These are phyloP conservation scores for Lipotes vexillifer DNA, from an alignment of 2,113 vertebrate genomes.

Conservation along the genomic window DNA sequence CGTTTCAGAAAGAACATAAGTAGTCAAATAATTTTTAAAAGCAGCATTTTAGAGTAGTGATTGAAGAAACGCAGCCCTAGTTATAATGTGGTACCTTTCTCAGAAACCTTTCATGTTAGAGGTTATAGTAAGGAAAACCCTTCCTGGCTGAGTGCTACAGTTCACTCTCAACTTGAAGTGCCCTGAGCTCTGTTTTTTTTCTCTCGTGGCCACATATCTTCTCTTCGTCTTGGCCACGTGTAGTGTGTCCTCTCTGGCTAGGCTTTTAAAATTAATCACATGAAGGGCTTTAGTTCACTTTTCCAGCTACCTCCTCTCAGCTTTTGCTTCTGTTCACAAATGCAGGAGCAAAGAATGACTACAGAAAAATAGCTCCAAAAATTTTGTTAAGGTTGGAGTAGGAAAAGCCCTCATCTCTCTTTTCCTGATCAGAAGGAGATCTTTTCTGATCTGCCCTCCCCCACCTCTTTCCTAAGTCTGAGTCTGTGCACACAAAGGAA, in stretches of 20 bases:
- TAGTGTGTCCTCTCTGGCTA: not conserved
- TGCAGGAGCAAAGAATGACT: not conserved
- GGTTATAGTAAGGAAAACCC: not conserved
- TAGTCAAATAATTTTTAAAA: not conserved
- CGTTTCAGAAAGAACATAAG: not conserved
- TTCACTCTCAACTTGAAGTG: not conserved
- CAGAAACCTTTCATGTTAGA: not conserved
- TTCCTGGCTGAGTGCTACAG: not conserved
- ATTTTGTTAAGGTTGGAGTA: not conserved
- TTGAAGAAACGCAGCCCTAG: not conserved
- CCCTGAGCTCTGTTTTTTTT: not conserved
- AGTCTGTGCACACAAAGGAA: not conserved
- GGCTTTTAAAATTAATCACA: not conserved
- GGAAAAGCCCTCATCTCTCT: not conserved
- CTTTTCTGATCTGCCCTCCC: not conserved
- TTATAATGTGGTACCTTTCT: not conserved
- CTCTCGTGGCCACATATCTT: fast-evolving
- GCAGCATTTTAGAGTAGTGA: not conserved
- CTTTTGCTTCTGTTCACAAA: not conserved
- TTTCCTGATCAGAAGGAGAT: not conserved
- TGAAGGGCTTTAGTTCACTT: not conserved
- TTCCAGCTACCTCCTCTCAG: not conserved
- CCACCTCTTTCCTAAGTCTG: not conserved
- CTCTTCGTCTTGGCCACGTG: not conserved
- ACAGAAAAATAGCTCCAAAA: not conserved